These are phyloP conservation scores for Papilio glaucus DNA, from an alignment of 1,140 invertebrate species.

Conservation along the genomic window DNA sequence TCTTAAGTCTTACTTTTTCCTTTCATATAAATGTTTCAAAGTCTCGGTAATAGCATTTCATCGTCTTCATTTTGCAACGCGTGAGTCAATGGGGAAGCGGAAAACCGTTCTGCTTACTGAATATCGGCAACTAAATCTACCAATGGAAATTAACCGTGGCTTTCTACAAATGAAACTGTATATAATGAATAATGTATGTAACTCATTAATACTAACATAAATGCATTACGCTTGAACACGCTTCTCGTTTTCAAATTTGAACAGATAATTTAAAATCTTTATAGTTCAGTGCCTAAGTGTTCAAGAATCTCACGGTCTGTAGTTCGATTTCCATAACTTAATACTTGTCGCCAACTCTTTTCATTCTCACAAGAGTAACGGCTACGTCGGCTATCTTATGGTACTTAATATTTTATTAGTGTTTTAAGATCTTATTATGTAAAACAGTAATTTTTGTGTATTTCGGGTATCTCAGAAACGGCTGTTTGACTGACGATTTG, in stretches of 20 bases:
- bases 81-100: background rate
- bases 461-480: too few relatives aligned
- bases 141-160: constrained; percentile 22
- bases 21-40: constrained; percentile 11
- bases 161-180: constrained; percentile 29
- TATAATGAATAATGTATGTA: constrained; percentile 23
- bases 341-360: too few relatives aligned
- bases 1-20: constrained; percentile 14
- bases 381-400: too few relatives aligned
- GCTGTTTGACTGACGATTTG: too few relatives aligned
- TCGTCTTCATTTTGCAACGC: constrained; percentile 23
- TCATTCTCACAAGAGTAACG: too few relatives aligned
- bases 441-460: too few relatives aligned
- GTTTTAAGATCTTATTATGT: too few relatives aligned
- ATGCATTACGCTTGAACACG: background rate
- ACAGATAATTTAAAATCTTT: background rate
- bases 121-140: background rate
- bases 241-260: constrained; percentile 37
- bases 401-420: too few relatives aligned
- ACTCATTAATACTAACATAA: constrained; percentile 3
- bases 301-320: background rate
- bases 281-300: background rate
- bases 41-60: background rate
- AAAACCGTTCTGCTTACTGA: background rate
- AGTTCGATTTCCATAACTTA: background rate